phyloP scores from a whole-genome alignment of 1,140 invertebrate genomes.

The Apis mellifera region Amel_HAv3.1 CM009945.2:5881501-5882000 shows the following conservation, averaged over 20 bases:
- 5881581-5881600: background rate
- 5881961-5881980: no score
- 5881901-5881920: no score
- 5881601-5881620: constrained; percentile 48
- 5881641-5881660: constrained; percentile 97
- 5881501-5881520: background rate
- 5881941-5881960: no score
- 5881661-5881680: constrained; percentile 96
- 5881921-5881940: no score
- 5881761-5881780: background rate
- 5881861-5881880: background rate
- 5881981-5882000: background rate
- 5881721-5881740: constrained; percentile 44
- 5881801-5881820: fast-evolving
- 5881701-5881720: constrained; percentile 95
- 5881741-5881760: fast-evolving
- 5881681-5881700: constrained; percentile 90
- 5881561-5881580: constrained; percentile 26
- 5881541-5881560: background rate
- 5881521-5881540: background rate
- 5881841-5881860: background rate
- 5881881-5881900: background rate
- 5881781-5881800: background rate
- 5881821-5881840: background rate
- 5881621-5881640: constrained; percentile 92